A percentile compares a stretch with the other conserved stretches of the same genome.
Evolutionary conservation across 2,113 vertebrate genomes (phyloP).

Genomic region (Pelobates fuscus): DNA sequence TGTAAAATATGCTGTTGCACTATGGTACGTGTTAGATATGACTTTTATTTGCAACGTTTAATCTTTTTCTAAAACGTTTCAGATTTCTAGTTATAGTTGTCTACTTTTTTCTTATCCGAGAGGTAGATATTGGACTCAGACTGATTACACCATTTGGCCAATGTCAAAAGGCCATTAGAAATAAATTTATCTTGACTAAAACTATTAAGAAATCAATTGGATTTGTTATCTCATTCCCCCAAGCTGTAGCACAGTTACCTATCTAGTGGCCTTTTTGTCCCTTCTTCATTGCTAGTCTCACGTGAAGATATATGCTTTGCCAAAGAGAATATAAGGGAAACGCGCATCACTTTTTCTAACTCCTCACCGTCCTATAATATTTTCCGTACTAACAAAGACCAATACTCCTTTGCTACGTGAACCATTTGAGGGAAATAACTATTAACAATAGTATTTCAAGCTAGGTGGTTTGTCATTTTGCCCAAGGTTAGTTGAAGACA

Average conservation of each 20-base stretch:
- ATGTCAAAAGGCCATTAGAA: constrained; percentile 21
- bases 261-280: constrained; percentile 10
- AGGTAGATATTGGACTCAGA: constrained; percentile 35
- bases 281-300: constrained; percentile 7
- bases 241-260: constrained; percentile 36
- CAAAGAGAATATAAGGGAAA: constrained; percentile 10
- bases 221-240: constrained; percentile 24
- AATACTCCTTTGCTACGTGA: not conserved
- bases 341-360: not conserved
- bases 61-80: not conserved
- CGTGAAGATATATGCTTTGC: constrained; percentile 28
- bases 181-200: constrained; percentile 41
- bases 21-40: constrained; percentile 2
- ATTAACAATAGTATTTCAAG: not conserved
- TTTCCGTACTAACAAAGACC: not conserved
- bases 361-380: not conserved
- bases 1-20: not conserved
- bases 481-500: not conserved
- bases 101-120: constrained; percentile 42
- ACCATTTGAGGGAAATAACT: not conserved
- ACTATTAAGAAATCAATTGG: constrained; percentile 44
- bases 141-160: constrained; percentile 12
- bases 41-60: constrained; percentile 24
- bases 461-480: not conserved
- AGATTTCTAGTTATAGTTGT: constrained; percentile 28